Evolutionary conservation across 2,888 invertebrate genomes (phyloP).

Genomic region (Diarsia rubi): DNA sequence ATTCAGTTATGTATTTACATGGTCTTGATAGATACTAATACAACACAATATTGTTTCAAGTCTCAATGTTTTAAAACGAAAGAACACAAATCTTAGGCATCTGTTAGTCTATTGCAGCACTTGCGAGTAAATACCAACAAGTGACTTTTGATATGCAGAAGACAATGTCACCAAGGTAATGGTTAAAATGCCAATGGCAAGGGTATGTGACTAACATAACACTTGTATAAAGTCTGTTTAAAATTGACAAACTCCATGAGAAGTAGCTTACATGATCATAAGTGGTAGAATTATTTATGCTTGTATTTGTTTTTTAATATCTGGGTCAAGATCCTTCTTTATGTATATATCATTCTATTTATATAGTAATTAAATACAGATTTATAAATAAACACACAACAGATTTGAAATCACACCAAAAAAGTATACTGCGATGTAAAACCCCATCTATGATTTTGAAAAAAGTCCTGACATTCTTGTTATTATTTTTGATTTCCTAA

Average conservation of each 20-base stretch:
- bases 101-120: constrained; percentile 23
- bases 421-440: constrained; percentile 6
- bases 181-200: constrained; percentile 5
- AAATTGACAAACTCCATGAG: constrained; percentile 14
- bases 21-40: constrained; percentile 57
- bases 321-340: background rate
- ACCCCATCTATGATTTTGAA: constrained; percentile 24
- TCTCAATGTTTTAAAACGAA: constrained; percentile 18
- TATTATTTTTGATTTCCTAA: constrained; percentile 34
- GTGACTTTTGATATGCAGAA: constrained; percentile 13
- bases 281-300: constrained; percentile 13
- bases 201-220: background rate
- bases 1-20: constrained; percentile 51
- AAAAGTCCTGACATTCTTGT: constrained; percentile 2
- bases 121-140: constrained; percentile 2
- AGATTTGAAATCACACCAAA: constrained; percentile 26
- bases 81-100: constrained; percentile 22
- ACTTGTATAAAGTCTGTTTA: background rate
- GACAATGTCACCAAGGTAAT: constrained; percentile 4
- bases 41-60: constrained; percentile 25
- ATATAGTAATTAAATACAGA: constrained; percentile 10
- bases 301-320: constrained; percentile 7
- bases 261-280: background rate
- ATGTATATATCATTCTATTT: background rate
- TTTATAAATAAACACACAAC: constrained; percentile 30